Conservation (phyloP, 2,888 invertebrate species). For the Caenorhabditis sp. region DNA sequence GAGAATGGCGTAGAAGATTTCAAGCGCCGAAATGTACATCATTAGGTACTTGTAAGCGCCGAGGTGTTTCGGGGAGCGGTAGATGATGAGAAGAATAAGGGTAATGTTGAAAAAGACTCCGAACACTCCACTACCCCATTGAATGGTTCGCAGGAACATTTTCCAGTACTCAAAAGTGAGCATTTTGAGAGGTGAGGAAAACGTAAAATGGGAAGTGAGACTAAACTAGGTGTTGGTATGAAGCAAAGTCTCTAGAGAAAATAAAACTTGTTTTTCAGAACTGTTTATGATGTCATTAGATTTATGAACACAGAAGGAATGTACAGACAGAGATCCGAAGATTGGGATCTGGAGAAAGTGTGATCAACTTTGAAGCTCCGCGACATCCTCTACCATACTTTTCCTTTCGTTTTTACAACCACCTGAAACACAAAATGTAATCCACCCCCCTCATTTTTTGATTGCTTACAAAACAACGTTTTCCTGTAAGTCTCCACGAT, state of each 20-base stretch:
- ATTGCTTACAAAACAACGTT: neutral
- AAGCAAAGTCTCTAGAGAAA: no score
- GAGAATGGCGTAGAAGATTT: neutral
- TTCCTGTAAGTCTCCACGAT: constrained; percentile 37
- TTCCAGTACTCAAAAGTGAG: neutral
- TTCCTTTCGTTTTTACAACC: neutral
- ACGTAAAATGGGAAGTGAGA: no score
- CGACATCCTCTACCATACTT: neutral
- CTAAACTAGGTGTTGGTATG: no score
- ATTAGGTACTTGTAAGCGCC: neutral
- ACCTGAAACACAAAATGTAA: no score
- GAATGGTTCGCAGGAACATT: neutral
- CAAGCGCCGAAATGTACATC: neutral
- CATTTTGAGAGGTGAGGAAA: neutral
- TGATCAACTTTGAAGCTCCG: neutral
- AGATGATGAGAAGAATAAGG: neutral
- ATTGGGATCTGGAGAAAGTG: no score
- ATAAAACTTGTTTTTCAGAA: no score
- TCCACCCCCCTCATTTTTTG: no score
- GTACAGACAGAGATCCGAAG: no score
- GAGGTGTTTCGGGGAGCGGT: neutral
- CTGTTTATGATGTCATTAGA: no score
- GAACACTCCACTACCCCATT: neutral
- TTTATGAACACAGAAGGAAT: no score
- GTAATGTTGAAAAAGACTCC: neutral